A percentile compares a stretch with the other conserved stretches of the same genome.
Evolutionary conservation across 2,113 vertebrate genomes (phyloP).

Genomic region (Chloroceryle aenea): DNA sequence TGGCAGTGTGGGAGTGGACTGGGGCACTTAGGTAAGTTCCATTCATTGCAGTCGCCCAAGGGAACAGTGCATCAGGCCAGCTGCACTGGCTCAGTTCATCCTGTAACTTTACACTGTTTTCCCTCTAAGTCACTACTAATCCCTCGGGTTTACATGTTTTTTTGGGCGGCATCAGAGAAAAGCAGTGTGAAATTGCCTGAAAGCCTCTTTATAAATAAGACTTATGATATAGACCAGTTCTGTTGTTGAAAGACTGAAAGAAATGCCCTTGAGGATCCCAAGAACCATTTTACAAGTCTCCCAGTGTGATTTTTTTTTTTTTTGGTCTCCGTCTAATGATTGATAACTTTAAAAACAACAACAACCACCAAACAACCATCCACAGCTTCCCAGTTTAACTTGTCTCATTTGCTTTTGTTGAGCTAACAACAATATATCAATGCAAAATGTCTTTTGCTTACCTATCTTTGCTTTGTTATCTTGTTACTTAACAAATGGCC

Average conservation of each 20-base stretch:
- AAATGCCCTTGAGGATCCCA: conserved; percentile 55
- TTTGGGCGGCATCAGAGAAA: conserved; percentile 73
- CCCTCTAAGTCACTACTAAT: conserved; percentile 80
- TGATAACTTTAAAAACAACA: conserved; percentile 12
- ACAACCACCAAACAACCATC: neutral
- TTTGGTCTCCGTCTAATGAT: conserved; percentile 59
- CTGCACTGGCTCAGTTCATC: conserved; percentile 65
- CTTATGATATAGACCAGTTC: conserved; percentile 75
- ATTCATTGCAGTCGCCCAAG: conserved; percentile 71
- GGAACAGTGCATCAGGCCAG: conserved; percentile 69
- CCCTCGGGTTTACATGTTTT: conserved; percentile 82
- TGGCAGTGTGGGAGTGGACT: conserved; percentile 38
- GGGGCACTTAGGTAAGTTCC: conserved; percentile 70
- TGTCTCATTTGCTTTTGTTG: neutral
- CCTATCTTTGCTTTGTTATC: neutral
- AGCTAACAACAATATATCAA: neutral
- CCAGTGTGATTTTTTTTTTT: conserved; percentile 43
- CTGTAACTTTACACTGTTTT: conserved; percentile 81
- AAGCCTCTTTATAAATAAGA: conserved; percentile 82
- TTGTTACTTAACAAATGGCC: neutral
- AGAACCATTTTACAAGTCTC: conserved; percentile 69
- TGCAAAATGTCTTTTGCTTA: neutral
- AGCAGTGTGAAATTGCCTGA: conserved; percentile 82
- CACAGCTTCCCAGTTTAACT: neutral
- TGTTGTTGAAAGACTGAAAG: conserved; percentile 74